Evolutionary conservation across 2,797 vertebrate genomes (phyloP).

Genomic region (Dromococcyx pavoninus): DNA sequence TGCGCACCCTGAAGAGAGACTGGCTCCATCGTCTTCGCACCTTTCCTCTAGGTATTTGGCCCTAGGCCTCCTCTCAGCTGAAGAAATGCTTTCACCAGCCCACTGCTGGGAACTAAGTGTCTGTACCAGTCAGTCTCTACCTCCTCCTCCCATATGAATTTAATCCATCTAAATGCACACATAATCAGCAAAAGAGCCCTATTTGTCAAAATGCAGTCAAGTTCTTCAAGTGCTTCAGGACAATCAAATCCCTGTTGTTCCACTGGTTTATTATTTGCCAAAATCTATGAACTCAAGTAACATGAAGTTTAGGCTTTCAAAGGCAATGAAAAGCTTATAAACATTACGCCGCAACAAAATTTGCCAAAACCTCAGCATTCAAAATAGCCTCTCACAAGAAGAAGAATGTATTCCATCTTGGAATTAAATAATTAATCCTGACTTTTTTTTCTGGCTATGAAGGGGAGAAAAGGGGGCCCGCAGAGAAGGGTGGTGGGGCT

Average conservation of each 20-base stretch:
- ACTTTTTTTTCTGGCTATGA: neutral
- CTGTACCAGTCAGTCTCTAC: neutral
- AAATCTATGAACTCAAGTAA: neutral
- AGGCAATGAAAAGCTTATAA: constrained; percentile 12
- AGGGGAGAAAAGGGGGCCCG: neutral
- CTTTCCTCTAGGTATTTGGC: neutral
- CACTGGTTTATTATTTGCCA: neutral
- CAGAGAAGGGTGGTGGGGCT: neutral
- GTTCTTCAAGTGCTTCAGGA: neutral
- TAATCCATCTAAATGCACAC: neutral
- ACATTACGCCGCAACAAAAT: neutral
- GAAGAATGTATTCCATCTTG: neutral
- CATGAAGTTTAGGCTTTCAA: neutral
- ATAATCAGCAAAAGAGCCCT: neutral
- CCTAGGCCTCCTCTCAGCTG: neutral
- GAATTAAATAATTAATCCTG: neutral
- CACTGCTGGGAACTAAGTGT: neutral
- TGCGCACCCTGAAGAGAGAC: neutral
- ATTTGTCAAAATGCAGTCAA: neutral
- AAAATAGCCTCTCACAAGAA: neutral
- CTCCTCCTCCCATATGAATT: neutral
- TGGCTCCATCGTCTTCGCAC: neutral
- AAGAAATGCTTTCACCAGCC: neutral
- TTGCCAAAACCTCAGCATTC: constrained; percentile 1
- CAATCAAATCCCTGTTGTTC: neutral